Percentiles rank a stretch among this genome's conserved stretches.
Conservation (phyloP, 2,888 invertebrate genomes). For the Drosophila flavopinicola region DNA sequence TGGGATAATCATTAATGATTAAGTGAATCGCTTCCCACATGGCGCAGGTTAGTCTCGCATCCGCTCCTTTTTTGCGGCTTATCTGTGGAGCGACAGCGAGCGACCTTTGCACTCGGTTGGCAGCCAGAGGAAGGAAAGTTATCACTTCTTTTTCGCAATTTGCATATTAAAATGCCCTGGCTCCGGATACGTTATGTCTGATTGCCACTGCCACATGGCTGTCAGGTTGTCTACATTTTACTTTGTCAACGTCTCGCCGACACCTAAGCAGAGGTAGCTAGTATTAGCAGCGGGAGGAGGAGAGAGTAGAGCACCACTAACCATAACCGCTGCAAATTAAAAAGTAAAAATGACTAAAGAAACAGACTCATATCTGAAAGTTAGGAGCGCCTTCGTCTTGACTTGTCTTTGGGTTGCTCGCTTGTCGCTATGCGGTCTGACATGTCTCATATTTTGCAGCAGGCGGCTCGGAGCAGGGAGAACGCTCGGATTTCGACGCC, state of each 20-base stretch:
- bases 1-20: constrained; percentile 63
- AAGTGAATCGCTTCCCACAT: constrained; percentile 35
- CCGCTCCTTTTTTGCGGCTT: constrained; percentile 21
- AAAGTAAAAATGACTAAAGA: constrained; percentile 59
- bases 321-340: constrained; percentile 55
- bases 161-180: constrained; percentile 71
- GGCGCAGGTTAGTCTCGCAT: constrained; percentile 3
- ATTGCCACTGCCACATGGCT: constrained; percentile 64
- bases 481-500: constrained; percentile 55
- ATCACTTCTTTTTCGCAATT: constrained; percentile 61
- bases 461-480: constrained; percentile 25
- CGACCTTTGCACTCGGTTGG: constrained; percentile 15
- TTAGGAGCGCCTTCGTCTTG: constrained; percentile 17
- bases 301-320: constrained; percentile 14
- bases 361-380: constrained; percentile 38
- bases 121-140: constrained; percentile 37
- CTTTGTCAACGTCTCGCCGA: constrained; percentile 52
- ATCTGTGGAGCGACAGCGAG: constrained; percentile 25
- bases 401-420: constrained; percentile 20
- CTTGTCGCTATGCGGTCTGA: constrained; percentile 43
- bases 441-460: constrained; percentile 69
- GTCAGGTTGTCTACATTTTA: constrained; percentile 67
- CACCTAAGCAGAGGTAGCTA: background rate
- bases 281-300: background rate
- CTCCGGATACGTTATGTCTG: constrained; percentile 56